Evolutionary conservation across 2,888 invertebrate genomes (phyloP).

Genomic region (Microplitis manilae): DNA sequence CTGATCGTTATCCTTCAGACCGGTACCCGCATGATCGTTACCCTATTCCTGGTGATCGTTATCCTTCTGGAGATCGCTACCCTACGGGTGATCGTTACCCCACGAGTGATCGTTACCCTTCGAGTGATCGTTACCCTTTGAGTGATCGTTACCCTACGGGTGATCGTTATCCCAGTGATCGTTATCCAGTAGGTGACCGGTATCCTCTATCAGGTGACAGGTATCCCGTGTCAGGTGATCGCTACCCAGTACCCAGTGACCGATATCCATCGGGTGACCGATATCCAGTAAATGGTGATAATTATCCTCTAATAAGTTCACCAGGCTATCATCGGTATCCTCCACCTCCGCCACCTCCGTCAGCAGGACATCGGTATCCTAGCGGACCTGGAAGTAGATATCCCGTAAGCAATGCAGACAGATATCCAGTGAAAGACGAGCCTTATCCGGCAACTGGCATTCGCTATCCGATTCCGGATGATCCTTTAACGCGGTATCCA

Average conservation of each 20-base stretch:
- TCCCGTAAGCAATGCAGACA: constrained; percentile 65
- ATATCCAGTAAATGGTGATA: constrained; percentile 70
- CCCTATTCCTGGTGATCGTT: constrained; percentile 39
- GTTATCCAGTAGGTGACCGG: constrained; percentile 69
- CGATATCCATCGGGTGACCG: constrained; percentile 74
- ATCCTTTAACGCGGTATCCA: constrained; percentile 64
- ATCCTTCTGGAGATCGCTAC: constrained; percentile 53
- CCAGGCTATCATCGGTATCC: constrained; percentile 71
- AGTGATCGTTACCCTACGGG: constrained; percentile 72
- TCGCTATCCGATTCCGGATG: constrained; percentile 56
- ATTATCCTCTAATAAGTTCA: constrained; percentile 72
- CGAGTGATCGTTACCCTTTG: constrained; percentile 66
- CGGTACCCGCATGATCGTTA: constrained; percentile 48
- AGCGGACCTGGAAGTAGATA: constrained; percentile 72
- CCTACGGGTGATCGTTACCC: constrained; percentile 65
- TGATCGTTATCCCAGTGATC: constrained; percentile 70
- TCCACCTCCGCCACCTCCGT: constrained; percentile 51
- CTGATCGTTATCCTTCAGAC: constrained; percentile 47
- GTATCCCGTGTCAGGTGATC: constrained; percentile 70
- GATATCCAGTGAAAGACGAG: constrained; percentile 72
- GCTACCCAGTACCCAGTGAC: constrained; percentile 73
- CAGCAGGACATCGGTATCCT: constrained; percentile 58
- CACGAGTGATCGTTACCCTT: constrained; percentile 70
- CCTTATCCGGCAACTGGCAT: constrained; percentile 68
- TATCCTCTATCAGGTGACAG: constrained; percentile 62